Evolutionary conservation across 1,140 invertebrate species (phyloP).

Genomic region (Cyclina sinensis): DNA sequence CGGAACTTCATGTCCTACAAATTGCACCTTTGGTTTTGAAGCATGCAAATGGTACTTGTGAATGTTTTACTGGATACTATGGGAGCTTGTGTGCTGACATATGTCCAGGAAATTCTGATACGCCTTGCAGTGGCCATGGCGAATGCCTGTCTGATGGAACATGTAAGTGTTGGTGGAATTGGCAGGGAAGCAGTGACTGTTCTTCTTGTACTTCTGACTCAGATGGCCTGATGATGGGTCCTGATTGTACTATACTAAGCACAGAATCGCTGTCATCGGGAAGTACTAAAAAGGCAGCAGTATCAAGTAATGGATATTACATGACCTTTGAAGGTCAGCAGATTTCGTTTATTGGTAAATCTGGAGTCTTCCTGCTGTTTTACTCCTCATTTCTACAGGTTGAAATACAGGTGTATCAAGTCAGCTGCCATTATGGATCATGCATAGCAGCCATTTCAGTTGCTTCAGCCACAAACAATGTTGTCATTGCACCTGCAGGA

Average conservation of each 20-base stretch:
- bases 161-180: slow-evolving; percentile 74
- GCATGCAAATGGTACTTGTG: slow-evolving; percentile 56
- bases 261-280: slow-evolving; percentile 9
- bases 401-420: slow-evolving; percentile 69
- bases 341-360: slow-evolving; percentile 55
- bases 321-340: slow-evolving; percentile 70
- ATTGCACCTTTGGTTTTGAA: slow-evolving; percentile 68
- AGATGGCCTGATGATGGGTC: slow-evolving; percentile 40
- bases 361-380: slow-evolving; percentile 68
- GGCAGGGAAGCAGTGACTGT: slow-evolving; percentile 70
- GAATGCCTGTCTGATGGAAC: slow-evolving; percentile 62
- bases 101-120: slow-evolving; percentile 71
- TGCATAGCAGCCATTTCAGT: slow-evolving; percentile 68
- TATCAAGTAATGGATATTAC: slow-evolving; percentile 66
- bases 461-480: neutral
- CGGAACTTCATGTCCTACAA: slow-evolving; percentile 50
- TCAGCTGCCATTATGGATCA: slow-evolving; percentile 62
- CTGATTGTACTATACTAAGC: slow-evolving; percentile 70
- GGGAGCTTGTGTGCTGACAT: slow-evolving; percentile 54
- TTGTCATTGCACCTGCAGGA: slow-evolving; percentile 59
- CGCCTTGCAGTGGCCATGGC: slow-evolving; percentile 72
- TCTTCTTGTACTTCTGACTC: slow-evolving; percentile 45
- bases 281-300: slow-evolving; percentile 41
- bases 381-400: slow-evolving; percentile 23
- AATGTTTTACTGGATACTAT: slow-evolving; percentile 71